phyloP scores from a whole-genome alignment of 2,797 vertebrate species.

The Channa striata region DNA sequence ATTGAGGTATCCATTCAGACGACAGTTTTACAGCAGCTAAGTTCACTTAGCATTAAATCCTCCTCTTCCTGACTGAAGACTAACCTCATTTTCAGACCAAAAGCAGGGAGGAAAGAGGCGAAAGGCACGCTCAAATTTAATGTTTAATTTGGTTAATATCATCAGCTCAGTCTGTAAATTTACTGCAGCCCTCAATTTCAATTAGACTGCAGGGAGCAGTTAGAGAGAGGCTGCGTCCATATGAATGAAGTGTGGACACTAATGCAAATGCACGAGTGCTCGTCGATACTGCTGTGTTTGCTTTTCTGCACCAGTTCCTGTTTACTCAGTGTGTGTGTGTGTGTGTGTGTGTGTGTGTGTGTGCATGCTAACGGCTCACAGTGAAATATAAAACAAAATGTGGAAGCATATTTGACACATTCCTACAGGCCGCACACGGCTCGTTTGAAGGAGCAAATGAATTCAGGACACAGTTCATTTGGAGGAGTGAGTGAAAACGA shows the following conservation, averaged over 20 bases:
- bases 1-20: slow-evolving; percentile 68
- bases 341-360: slow-evolving; percentile 26
- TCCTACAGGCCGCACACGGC: slow-evolving; percentile 15
- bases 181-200: slow-evolving; percentile 68
- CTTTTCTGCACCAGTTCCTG: slow-evolving; percentile 67
- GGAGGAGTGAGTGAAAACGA: slow-evolving; percentile 10
- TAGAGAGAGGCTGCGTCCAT: slow-evolving; percentile 55
- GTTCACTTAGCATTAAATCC: slow-evolving; percentile 74
- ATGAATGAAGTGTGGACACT: slow-evolving; percentile 67
- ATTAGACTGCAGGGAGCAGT: slow-evolving; percentile 64
- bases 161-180: slow-evolving; percentile 59
- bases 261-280: slow-evolving; percentile 71
- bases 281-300: slow-evolving; percentile 77
- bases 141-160: slow-evolving; percentile 84
- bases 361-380: slow-evolving; percentile 41
- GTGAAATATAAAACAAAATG: slow-evolving; percentile 60
- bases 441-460: slow-evolving; percentile 45
- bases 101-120: slow-evolving; percentile 32
- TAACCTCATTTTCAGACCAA: slow-evolving; percentile 43
- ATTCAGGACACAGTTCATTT: not conserved
- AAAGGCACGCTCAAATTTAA: slow-evolving; percentile 65
- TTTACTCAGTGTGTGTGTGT: slow-evolving; percentile 35
- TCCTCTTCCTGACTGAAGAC: slow-evolving; percentile 58
- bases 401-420: slow-evolving; percentile 39
- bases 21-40: slow-evolving; percentile 78